Evolutionary conservation across 2,888 invertebrate genomes (phyloP).

Genomic region (Cryptocheilus praepositus): DNA sequence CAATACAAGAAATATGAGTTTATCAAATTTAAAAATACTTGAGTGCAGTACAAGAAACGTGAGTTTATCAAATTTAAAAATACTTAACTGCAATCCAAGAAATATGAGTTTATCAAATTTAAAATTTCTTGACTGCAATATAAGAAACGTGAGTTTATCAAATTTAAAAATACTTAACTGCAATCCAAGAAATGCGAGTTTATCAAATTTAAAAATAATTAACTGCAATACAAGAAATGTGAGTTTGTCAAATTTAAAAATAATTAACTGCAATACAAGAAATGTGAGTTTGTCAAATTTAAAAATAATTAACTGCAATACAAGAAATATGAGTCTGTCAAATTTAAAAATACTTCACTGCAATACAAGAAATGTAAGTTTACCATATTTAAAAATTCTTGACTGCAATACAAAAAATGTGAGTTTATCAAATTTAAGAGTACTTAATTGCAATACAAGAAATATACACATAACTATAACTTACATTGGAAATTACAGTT

Average conservation of each 20-base stretch:
- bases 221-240: neutral
- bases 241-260: neutral
- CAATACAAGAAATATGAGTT: neutral
- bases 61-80: neutral
- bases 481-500: slow-evolving; percentile 47
- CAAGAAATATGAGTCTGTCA: neutral
- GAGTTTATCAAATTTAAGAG: slow-evolving; percentile 74
- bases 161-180: neutral
- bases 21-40: neutral
- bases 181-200: neutral
- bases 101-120: neutral
- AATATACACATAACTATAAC: neutral
- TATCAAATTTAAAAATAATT: neutral
- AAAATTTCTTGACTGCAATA: slow-evolving; percentile 3
- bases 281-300: neutral
- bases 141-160: too few species aligned
- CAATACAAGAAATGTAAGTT: slow-evolving; percentile 81
- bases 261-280: neutral
- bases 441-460: neutral
- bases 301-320: slow-evolving; percentile 3
- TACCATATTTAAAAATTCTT: too few species aligned
- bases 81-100: neutral
- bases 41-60: slow-evolving; percentile 3
- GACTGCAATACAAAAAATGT: too few species aligned
- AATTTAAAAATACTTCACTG: neutral